These are phyloP conservation scores for Epizoanthus scotinus DNA, from an alignment of 92 coral and sea anemone genomes.

Conservation along the genomic window DNA sequence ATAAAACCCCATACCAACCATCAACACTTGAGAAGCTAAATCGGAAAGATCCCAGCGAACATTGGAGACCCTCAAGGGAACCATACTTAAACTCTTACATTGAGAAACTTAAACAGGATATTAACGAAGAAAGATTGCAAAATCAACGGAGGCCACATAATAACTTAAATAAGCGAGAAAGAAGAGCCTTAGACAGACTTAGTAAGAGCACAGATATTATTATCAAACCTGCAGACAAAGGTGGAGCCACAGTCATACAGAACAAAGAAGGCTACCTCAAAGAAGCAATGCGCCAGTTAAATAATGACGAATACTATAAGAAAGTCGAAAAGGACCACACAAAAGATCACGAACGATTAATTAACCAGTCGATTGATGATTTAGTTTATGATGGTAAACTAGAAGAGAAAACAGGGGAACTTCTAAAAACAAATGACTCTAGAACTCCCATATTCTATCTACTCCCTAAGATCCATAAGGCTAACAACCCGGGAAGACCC, in stretches of 20 bases:
- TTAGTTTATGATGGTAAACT: too few species aligned
- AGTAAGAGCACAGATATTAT: neutral
- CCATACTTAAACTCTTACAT: slow-evolving; percentile 37
- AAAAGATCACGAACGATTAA: slow-evolving; percentile 21
- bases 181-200: neutral
- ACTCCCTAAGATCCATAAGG: too few species aligned
- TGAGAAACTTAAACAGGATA: slow-evolving; percentile 10
- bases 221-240: slow-evolving; percentile 2
- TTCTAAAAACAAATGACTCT: too few species aligned
- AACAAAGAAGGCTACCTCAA: neutral
- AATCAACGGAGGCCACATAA: neutral
- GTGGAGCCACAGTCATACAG: neutral
- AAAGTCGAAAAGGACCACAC: neutral
- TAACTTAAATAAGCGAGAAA: neutral
- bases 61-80: slow-evolving; percentile 32
- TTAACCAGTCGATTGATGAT: too few species aligned
- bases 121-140: neutral
- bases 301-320: neutral
- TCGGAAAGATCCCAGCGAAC: slow-evolving; percentile 3
- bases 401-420: too few species aligned
- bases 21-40: slow-evolving; percentile 29
- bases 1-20: neutral
- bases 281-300: neutral
- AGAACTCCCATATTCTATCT: too few species aligned
- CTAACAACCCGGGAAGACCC: too few species aligned